Evolutionary conservation across 2,888 invertebrate genomes (phyloP), one percentile per base, ranked within the genome.

Genomic region (Diadegma fenestrale): DNA sequence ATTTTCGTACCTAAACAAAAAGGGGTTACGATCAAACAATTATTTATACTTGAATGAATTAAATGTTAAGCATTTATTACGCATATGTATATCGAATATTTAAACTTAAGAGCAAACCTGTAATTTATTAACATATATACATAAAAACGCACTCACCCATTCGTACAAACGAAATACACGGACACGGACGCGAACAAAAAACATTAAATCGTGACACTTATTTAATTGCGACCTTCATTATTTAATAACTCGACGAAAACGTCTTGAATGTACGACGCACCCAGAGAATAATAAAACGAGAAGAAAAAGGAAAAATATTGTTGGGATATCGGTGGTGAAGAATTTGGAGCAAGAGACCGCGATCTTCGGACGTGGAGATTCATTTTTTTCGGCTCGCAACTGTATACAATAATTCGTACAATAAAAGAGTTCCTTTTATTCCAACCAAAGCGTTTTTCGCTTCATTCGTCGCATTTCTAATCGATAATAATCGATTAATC

Each of bases 401-500:
- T 90, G 89, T 91, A 89, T 88, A 91, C 88, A 87, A 90, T 77
- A 85, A 89, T 90, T 88, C 89, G 90, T 88, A 91, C 91, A 93
- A 93, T 93, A 93, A 93, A 93, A 92, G 89, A 93, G 93, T 93
- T 93, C 93, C 93, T 93, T 92, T 91, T 91, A 91, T 88, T 82
- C 83, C 22, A 54, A 54, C 79, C 81, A 84, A 64, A 54, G 12
- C 12, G 68, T 76, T 82, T 83, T 82, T 0, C 26, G 78, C 51
- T n/a, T n/a, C n/a, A n/a, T n/a, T n/a, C n/a, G n/a, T n/a, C n/a
- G n/a, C n/a, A n/a, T n/a, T n/a, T n/a, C n/a, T n/a, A n/a, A n/a
- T n/a, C n/a, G n/a, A n/a, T n/a, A n/a, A n/a, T n/a, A n/a, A n/a
- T n/a, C n/a, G n/a, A n/a, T n/a, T n/a, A n/a, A n/a, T n/a, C n/a